phyloP scores from a whole-genome alignment of 2,113 vertebrate genomes.

The Muntiacus reevesi region DNA sequence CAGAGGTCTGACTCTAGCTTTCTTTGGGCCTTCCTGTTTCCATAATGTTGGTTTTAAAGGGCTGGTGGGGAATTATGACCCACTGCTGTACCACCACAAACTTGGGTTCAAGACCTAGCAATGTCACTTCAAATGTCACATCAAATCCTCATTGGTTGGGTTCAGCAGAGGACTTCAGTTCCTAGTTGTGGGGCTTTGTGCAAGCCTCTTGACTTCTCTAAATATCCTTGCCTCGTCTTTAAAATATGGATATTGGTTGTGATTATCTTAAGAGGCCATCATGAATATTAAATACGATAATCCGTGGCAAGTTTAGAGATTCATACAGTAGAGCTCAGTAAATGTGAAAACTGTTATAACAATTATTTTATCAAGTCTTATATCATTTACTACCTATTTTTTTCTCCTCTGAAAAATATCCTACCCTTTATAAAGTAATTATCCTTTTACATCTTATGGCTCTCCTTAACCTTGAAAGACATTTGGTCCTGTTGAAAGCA shows the following conservation, averaged over 20 bases:
- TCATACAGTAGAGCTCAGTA: background rate
- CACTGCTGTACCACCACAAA: background rate
- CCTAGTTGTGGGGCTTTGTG: background rate
- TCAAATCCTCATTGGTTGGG: background rate
- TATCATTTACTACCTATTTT: background rate
- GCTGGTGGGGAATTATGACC: background rate
- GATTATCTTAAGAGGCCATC: background rate
- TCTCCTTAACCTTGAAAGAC: background rate
- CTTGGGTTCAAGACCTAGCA: background rate
- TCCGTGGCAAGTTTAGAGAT: background rate
- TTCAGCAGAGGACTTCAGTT: background rate
- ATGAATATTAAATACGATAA: background rate
- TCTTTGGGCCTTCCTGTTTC: background rate
- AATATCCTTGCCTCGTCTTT: background rate
- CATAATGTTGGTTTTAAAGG: background rate
- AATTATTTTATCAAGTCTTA: background rate
- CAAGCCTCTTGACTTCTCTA: background rate
- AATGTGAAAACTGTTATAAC: background rate
- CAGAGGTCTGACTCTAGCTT: background rate
- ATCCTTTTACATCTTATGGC: background rate
- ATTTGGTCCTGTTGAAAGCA: background rate
- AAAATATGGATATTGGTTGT: background rate
- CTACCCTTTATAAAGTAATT: background rate
- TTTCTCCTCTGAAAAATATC: slow-evolving; percentile 7
- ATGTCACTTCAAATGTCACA: background rate